Percentiles rank a stretch among this genome's conserved stretches.
phyloP scores from a whole-genome alignment of 2,113 vertebrate genomes.

The Aythya baeri region DNA sequence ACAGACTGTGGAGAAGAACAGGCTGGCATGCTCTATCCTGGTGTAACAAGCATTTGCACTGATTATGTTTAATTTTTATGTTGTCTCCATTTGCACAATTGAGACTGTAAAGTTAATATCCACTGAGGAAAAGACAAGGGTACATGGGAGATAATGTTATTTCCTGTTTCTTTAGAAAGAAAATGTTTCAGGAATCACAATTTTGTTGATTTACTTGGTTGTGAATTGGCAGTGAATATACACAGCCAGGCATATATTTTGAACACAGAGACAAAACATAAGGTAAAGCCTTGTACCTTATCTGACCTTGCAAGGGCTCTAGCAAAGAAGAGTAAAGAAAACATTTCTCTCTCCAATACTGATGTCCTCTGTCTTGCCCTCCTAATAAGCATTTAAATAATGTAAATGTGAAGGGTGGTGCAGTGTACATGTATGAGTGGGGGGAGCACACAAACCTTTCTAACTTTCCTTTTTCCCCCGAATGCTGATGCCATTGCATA shows the following conservation, averaged over 20 bases:
- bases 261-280: not conserved
- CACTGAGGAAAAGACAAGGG: not conserved
- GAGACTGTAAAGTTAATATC: not conserved
- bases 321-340: not conserved
- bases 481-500: conserved; percentile 68
- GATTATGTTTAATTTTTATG: not conserved
- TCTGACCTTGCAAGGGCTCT: conserved; percentile 49
- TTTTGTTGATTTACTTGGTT: not conserved
- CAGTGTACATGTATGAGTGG: not conserved
- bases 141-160: not conserved
- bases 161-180: not conserved
- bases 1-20: not conserved
- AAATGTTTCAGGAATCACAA: not conserved
- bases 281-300: not conserved
- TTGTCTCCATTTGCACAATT: not conserved
- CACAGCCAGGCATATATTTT: not conserved
- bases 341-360: not conserved
- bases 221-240: conserved; percentile 22
- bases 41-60: not conserved
- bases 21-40: not conserved
- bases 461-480: conserved; percentile 50
- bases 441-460: conserved; percentile 41
- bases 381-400: conserved; percentile 67
- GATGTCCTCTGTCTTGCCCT: not conserved
- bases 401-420: conserved; percentile 45